A percentile compares a stretch with the other conserved stretches of the same genome.
Evolutionary conservation across 2,888 invertebrate genomes (phyloP).

Genomic region (Leptopilina drosophilae): DNA sequence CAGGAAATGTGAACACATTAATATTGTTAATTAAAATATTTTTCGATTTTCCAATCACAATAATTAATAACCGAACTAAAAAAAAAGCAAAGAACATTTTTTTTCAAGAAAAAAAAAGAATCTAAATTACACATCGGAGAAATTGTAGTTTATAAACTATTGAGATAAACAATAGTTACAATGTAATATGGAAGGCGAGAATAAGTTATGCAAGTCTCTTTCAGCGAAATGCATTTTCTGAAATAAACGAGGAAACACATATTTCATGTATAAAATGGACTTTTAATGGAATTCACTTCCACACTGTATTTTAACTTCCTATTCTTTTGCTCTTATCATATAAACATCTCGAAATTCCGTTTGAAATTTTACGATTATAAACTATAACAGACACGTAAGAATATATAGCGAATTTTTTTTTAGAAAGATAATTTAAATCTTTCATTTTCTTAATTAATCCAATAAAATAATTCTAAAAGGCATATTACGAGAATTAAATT

Average conservation of each 20-base stretch:
- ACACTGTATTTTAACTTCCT: constrained; percentile 33
- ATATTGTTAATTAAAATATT: too few relatives aligned
- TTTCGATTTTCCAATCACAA: too few relatives aligned
- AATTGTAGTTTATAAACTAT: neutral
- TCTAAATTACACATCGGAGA: too few relatives aligned
- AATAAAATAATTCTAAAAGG: too few relatives aligned
- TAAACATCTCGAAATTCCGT: constrained; percentile 18
- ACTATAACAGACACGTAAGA: neutral
- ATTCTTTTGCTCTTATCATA: constrained; percentile 1
- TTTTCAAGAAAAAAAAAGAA: too few relatives aligned
- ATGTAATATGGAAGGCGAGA: neutral
- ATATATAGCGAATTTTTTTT: neutral
- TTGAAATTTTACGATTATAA: neutral
- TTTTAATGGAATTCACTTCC: constrained; percentile 28
- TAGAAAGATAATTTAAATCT: too few relatives aligned
- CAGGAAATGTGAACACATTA: too few relatives aligned
- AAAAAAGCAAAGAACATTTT: too few relatives aligned
- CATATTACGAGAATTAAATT: too few relatives aligned
- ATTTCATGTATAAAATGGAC: constrained; percentile 20
- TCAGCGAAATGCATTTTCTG: constrained; percentile 5
- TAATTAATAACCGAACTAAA: too few relatives aligned
- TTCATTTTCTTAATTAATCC: too few relatives aligned
- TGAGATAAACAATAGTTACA: neutral
- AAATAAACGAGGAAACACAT: constrained; percentile 23
- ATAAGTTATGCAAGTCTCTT: constrained; percentile 8